These are phyloP conservation scores for Anisognathus igniventris DNA, from an alignment of 2,797 vertebrate species.

Conservation along the genomic window DNA sequence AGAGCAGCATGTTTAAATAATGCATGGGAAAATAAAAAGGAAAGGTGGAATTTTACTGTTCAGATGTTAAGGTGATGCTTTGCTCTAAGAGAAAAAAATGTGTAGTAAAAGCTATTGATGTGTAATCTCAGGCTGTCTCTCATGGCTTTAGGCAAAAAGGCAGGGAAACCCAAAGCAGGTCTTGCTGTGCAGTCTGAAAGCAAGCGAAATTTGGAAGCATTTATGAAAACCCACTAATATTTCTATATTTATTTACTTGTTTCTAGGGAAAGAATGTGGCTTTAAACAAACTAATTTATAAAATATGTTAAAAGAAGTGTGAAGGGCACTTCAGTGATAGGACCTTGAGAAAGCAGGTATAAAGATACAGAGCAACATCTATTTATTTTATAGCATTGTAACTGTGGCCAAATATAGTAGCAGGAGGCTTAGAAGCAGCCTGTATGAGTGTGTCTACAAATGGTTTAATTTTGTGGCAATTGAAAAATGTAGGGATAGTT, in stretches of 20 bases:
- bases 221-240: background rate
- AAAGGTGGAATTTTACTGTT: conserved; percentile 60
- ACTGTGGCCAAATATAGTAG: conserved; percentile 49
- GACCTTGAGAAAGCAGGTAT: conserved; percentile 44
- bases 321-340: background rate
- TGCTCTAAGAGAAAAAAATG: conserved; percentile 34
- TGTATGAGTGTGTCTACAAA: conserved; percentile 30
- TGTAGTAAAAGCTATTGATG: background rate
- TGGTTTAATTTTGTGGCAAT: conserved; percentile 31
- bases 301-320: background rate
- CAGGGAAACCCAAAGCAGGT: background rate
- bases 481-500: conserved; percentile 35
- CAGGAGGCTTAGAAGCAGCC: conserved; percentile 14
- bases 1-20: conserved; percentile 68
- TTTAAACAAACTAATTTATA: background rate
- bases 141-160: background rate
- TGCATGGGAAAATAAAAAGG: conserved; percentile 39
- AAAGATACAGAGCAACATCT: conserved; percentile 44
- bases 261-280: background rate
- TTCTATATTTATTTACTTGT: background rate
- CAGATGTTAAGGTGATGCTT: conserved; percentile 45
- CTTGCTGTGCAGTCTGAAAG: background rate
- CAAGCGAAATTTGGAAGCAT: background rate
- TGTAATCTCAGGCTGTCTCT: background rate
- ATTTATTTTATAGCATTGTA: conserved; percentile 45